Evolutionary conservation across 2,113 vertebrate species (phyloP), one percentile per base, ranked within the genome.

Genomic region (Neoarius graeffei): DNA sequence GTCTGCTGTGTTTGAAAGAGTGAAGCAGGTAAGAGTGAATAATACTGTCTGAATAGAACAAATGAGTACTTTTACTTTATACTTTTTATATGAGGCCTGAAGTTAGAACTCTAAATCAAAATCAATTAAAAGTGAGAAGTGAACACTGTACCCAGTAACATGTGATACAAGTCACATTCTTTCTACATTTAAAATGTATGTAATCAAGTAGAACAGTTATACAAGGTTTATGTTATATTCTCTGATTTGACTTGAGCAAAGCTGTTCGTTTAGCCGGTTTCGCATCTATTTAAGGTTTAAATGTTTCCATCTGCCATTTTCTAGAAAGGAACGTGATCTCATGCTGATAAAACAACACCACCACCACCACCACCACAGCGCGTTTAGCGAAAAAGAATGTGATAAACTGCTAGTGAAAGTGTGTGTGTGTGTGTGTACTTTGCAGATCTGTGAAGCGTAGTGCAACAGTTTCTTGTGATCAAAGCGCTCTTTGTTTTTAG

Each of bases 391-490:
- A 73, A 50, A 20, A 42, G 20, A 50, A 48, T 50, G 35, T 74
- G 20, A 50, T 48, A 74, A 48, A 48, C 9, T 50, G 35, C 15
- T 25, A 23, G n/a, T 48, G n/a, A 42, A 48, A 48, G 62, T 81
- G 62, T 81, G 42, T 76, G 54, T 54, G 14, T 71, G 60, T 86
- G 48, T 86, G 2, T 27, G 64, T 95, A 99, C 98, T 97, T 99
- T 99, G 95, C 98, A 99, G 91, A 99, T 99, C 93, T 99, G 98
- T 77, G 95, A 96, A 0, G 98, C 95, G 64, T 98, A 99, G 56
- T 96, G 96, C 62, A 99, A 93, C 89, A 99, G 96, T 87, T 98
- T 99, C 92, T 95, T 97, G 94, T 96, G 96, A 89, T 99, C 97
- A 86, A 99, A 95, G 79, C 95, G 95, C 9, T 98, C 97, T 84